Conservation (phyloP, 1,140 invertebrate species). For the Bombus superbus region DNA sequence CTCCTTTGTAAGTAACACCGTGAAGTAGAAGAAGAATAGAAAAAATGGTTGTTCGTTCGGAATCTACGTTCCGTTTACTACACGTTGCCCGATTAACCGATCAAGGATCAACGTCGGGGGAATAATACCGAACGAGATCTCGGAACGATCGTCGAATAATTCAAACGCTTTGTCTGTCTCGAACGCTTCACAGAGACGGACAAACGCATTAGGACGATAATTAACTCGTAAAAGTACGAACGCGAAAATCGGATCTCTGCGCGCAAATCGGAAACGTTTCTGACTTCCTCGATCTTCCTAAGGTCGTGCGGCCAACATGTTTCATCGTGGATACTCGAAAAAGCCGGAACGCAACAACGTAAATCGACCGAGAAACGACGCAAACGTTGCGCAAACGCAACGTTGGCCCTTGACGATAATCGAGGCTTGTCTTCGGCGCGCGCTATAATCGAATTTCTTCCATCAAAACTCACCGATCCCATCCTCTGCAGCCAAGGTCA, state of each 20-base stretch:
- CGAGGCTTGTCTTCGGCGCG: neutral
- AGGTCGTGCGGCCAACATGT: too few relatives aligned
- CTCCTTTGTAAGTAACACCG: neutral
- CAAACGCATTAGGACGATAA: too few relatives aligned
- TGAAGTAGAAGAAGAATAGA: slow-evolving; percentile 2
- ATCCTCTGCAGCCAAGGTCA: slow-evolving; percentile 28
- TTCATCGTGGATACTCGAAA: too few relatives aligned
- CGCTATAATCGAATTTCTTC: neutral
- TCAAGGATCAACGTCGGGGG: neutral
- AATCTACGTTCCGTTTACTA: neutral
- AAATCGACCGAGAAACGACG: neutral
- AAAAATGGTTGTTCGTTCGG: neutral
- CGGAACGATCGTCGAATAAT: too few relatives aligned
- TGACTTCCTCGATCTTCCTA: too few relatives aligned
- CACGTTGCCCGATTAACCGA: neutral
- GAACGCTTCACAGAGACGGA: too few relatives aligned
- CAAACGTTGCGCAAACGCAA: neutral
- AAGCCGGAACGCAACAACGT: neutral
- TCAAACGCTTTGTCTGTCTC: too few relatives aligned
- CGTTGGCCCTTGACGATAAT: neutral
- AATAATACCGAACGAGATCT: too few relatives aligned
- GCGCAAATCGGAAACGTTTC: too few relatives aligned
- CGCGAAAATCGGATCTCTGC: too few relatives aligned
- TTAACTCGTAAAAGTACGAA: too few relatives aligned
- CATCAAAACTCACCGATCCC: slow-evolving; percentile 14